Percentiles rank a stretch among this genome's conserved stretches.
These are phyloP conservation scores for Dryobates pubescens DNA, from an alignment of 2,797 vertebrate genomes.

Conservation along the genomic window DNA sequence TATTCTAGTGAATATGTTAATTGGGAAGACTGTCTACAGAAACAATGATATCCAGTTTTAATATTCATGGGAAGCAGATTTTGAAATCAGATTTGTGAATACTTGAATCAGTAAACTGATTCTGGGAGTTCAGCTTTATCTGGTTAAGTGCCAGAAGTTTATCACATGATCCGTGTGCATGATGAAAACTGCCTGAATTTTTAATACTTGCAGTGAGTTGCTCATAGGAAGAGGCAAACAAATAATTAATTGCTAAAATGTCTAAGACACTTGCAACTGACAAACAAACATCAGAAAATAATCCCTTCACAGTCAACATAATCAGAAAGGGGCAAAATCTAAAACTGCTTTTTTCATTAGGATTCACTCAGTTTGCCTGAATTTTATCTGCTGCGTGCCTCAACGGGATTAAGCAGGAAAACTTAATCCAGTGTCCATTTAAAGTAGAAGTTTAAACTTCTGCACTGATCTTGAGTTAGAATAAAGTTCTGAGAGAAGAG, in stretches of 20 bases:
- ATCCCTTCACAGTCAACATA: not conserved
- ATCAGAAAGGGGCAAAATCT: slow-evolving; percentile 9
- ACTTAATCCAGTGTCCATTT: not conserved
- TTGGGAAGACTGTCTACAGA: slow-evolving; percentile 48
- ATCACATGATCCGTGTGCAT: not conserved
- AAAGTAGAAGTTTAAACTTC: not conserved
- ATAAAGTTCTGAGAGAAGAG: not conserved
- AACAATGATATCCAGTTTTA: slow-evolving; percentile 61
- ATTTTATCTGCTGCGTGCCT: not conserved
- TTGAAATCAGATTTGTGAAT: slow-evolving; percentile 52
- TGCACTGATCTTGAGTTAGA: not conserved
- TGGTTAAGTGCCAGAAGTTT: slow-evolving; percentile 31
- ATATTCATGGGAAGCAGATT: slow-evolving; percentile 61
- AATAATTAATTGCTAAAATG: slow-evolving; percentile 46
- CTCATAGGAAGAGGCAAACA: slow-evolving; percentile 7
- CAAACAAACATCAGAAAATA: slow-evolving; percentile 32
- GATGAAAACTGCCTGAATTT: slow-evolving; percentile 12
- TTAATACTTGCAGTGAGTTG: slow-evolving; percentile 2
- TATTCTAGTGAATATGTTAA: slow-evolving; percentile 66
- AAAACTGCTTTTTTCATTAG: not conserved
- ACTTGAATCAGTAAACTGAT: slow-evolving; percentile 52
- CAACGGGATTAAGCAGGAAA: not conserved
- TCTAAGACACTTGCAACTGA: slow-evolving; percentile 18
- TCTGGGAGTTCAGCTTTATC: slow-evolving; percentile 26
- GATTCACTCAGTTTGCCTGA: not conserved